Percentiles rank a stretch among this genome's conserved stretches.
Evolutionary conservation across 2,113 vertebrate genomes (phyloP).

Genomic region (Vicugna pacos): DNA sequence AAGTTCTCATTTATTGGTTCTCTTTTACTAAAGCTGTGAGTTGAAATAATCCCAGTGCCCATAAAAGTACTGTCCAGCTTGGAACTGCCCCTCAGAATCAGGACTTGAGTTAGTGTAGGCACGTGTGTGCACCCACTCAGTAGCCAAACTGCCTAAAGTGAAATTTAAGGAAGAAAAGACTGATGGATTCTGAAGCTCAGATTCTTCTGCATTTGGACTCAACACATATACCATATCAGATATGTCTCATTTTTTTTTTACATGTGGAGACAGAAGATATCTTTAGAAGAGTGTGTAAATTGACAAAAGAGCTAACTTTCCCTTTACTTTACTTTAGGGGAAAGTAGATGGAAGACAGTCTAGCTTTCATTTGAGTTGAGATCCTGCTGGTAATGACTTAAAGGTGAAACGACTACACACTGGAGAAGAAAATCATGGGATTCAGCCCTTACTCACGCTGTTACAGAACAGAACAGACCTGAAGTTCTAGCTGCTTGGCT

Average conservation of each 20-base stretch:
- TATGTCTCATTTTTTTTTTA: constrained; percentile 16
- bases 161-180: background rate
- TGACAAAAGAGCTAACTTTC: constrained; percentile 28
- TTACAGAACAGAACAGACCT: background rate
- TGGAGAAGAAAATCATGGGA: constrained; percentile 8
- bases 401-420: constrained; percentile 37
- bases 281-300: background rate
- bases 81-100: background rate
- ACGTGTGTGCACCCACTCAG: too few relatives aligned
- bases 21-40: constrained; percentile 8
- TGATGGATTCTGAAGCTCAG: background rate
- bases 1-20: background rate
- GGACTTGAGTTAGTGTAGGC: background rate
- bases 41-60: background rate
- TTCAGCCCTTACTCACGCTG: constrained; percentile 22
- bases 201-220: constrained; percentile 5
- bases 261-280: background rate
- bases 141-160: background rate
- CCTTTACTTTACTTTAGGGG: background rate
- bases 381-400: constrained; percentile 62
- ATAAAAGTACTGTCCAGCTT: background rate
- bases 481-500: constrained; percentile 17
- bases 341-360: constrained; percentile 46
- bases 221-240: background rate
- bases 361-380: constrained; percentile 62